Percentiles rank a stretch among this genome's conserved stretches.
phyloP scores from a whole-genome alignment of 2,888 invertebrate genomes.

The Drosophila koepferae region DNA sequence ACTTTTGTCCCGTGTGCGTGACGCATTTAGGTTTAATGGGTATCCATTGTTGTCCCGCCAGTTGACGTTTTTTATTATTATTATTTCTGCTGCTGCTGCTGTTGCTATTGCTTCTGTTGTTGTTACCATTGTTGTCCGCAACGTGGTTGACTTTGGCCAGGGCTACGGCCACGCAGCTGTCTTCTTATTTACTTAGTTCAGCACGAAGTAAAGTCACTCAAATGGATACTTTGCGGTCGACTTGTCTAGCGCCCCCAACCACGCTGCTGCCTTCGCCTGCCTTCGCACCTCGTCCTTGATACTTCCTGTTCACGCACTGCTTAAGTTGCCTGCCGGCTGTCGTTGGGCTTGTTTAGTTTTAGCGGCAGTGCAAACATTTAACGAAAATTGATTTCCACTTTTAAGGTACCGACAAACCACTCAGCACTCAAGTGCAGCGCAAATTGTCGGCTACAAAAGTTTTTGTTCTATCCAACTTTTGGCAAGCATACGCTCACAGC shows the following conservation, averaged over 20 bases:
- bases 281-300: conserved; percentile 25
- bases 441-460: conserved; percentile 9
- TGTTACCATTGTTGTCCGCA: conserved; percentile 23
- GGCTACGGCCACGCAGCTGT: neutral
- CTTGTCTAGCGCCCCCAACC: conserved; percentile 7
- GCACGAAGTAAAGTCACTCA: conserved; percentile 46
- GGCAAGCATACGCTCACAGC: conserved; percentile 7
- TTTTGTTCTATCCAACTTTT: conserved; percentile 14
- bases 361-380: conserved; percentile 56
- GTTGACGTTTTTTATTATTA: conserved; percentile 26
- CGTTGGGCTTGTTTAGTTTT: conserved; percentile 41
- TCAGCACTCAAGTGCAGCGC: conserved; percentile 14
- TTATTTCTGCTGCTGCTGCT: conserved; percentile 9
- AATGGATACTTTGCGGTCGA: conserved; percentile 59
- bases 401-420: conserved; percentile 26
- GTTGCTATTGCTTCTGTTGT: neutral
- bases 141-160: conserved; percentile 26
- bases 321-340: conserved; percentile 27
- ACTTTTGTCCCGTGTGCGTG: conserved; percentile 57
- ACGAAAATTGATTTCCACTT: conserved; percentile 67
- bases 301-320: conserved; percentile 33
- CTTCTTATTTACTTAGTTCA: conserved; percentile 36
- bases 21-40: conserved; percentile 69
- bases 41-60: conserved; percentile 42
- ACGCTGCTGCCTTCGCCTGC: neutral